phyloP scores from a whole-genome alignment of 2,888 invertebrate genomes.

The Euplagia quadripunctaria region DNA sequence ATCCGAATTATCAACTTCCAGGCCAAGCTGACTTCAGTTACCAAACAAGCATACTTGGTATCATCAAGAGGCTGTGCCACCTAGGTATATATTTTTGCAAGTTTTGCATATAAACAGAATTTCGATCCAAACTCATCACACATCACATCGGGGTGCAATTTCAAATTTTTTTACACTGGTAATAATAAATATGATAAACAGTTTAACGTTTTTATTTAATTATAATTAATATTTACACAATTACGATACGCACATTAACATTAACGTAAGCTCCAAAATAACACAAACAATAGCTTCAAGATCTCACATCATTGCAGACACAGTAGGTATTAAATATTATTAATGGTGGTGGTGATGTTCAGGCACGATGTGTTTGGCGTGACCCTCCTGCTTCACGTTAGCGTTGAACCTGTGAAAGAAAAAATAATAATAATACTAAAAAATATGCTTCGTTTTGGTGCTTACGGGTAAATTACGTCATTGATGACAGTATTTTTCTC shows the following conservation, averaged over 20 bases:
- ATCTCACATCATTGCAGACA: neutral
- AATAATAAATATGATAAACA: neutral
- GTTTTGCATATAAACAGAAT: too few relatives aligned
- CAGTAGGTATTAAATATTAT: neutral
- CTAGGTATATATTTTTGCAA: too few relatives aligned
- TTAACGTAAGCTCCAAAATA: neutral
- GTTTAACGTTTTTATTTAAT: neutral
- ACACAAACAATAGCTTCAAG: neutral
- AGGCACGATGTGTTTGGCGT: conserved; percentile 45
- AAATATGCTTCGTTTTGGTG: too few relatives aligned
- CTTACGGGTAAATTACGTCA: too few relatives aligned
- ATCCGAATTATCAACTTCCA: too few relatives aligned
- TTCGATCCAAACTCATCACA: too few relatives aligned
- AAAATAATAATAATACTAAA: neutral
- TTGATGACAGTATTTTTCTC: neutral
- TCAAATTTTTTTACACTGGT: neutral
- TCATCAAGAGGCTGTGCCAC: too few relatives aligned
- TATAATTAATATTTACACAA: neutral
- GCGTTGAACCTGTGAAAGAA: conserved; percentile 48
- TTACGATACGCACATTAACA: neutral
- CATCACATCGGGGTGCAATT: too few relatives aligned
- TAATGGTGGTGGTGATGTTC: conserved; percentile 44
- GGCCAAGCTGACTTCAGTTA: too few relatives aligned
- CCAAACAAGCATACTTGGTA: too few relatives aligned
- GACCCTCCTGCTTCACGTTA: conserved; percentile 44